phyloP scores from a whole-genome alignment of 2,797 vertebrate species.

The Eulemur mongoz region DNA sequence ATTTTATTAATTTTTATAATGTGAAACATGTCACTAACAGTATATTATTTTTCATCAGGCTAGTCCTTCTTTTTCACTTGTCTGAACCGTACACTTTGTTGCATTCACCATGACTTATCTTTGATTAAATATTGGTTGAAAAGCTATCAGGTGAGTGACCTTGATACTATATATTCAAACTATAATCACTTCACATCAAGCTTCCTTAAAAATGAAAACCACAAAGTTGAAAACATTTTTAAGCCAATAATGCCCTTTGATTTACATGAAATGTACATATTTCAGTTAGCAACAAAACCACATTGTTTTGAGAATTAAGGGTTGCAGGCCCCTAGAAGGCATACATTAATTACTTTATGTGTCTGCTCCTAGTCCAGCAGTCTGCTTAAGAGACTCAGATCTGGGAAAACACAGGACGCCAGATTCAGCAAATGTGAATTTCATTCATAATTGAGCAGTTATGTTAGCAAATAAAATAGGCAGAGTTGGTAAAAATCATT shows the following conservation, averaged over 20 bases:
- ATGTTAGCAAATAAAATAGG: background rate
- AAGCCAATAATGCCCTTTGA: background rate
- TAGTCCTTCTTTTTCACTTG: background rate
- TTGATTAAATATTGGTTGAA: conserved; percentile 53
- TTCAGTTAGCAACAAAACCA: conserved; percentile 5
- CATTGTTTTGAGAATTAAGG: background rate
- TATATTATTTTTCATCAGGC: background rate
- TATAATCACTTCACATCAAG: background rate
- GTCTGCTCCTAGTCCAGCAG: background rate
- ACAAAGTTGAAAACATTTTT: background rate
- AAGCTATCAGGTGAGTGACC: background rate
- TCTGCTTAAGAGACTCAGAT: background rate
- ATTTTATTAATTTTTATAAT: background rate
- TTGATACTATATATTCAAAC: background rate
- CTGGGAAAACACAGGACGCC: background rate
- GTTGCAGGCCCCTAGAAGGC: background rate
- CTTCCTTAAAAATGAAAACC: conserved; percentile 37
- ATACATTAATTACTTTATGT: background rate
- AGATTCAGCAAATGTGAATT: conserved; percentile 3
- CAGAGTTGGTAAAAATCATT: background rate
- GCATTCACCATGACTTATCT: background rate
- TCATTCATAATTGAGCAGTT: conserved; percentile 22
- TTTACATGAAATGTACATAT: background rate
- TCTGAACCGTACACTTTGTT: background rate
- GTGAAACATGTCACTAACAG: background rate